Percentiles rank a stretch among this genome's conserved stretches.
Evolutionary conservation across 1,140 invertebrate species (phyloP).

Genomic region (Ruditapes philippinarum): DNA sequence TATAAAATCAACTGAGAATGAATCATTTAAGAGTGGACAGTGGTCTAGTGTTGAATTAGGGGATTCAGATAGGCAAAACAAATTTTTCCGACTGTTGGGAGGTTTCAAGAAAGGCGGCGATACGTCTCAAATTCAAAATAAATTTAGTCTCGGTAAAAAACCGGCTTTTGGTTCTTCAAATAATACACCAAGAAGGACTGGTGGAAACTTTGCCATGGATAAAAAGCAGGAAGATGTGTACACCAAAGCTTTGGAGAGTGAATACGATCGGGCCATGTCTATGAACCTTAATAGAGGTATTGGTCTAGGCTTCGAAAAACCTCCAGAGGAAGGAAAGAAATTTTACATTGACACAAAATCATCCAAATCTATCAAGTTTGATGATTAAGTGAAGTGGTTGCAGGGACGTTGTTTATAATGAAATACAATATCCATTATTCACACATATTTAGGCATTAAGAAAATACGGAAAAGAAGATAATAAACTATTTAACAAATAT

Average conservation of each 20-base stretch:
- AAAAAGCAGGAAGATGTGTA: conserved; percentile 57
- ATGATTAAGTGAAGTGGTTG: no score
- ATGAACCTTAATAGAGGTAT: conserved; percentile 67
- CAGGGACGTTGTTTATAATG: no score
- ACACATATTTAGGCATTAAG: no score
- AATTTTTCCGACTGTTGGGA: conserved; percentile 75
- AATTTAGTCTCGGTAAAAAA: neutral
- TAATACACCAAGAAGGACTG: neutral
- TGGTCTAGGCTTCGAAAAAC: conserved; percentile 72
- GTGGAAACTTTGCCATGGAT: conserved; percentile 66
- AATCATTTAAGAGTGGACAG: conserved; percentile 50
- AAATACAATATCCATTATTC: no score
- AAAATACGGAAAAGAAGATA: no score
- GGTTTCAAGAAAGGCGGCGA: conserved; percentile 70
- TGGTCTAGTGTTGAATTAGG: conserved; percentile 71
- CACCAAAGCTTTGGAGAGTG: conserved; percentile 70
- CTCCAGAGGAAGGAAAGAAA: conserved; percentile 74
- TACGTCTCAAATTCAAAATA: neutral
- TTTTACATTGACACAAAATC: conserved; percentile 75
- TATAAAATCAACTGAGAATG: neutral
- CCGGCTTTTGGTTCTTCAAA: neutral
- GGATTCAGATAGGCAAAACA: conserved; percentile 70
- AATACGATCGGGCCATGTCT: conserved; percentile 70
- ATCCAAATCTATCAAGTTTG: conserved; percentile 72
- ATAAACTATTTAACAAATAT: no score